A percentile compares a stretch with the other conserved stretches of the same genome.
phyloP scores from a whole-genome alignment of 2,888 invertebrate species.

The Megamerina dolium region DNA sequence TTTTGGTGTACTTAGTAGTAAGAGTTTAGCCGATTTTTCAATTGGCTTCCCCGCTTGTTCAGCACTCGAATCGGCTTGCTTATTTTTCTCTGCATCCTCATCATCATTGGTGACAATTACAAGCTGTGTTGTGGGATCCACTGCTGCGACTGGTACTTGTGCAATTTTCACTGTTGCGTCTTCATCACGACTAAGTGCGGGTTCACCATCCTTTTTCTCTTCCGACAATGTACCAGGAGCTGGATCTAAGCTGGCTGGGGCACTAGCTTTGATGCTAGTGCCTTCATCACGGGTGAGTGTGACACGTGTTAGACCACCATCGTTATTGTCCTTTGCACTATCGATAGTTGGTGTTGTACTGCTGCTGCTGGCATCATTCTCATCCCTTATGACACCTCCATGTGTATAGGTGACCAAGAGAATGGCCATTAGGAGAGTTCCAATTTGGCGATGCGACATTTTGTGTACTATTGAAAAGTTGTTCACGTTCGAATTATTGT shows the following conservation, averaged over 20 bases:
- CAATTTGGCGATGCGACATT: no score
- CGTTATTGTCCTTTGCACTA: no score
- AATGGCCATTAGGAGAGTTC: no score
- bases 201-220: neutral
- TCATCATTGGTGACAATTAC: neutral
- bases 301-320: no score
- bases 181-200: constrained; percentile 25
- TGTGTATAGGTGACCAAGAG: neutral
- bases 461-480: no score
- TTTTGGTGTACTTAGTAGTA: constrained; percentile 36
- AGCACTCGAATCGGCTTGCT: neutral
- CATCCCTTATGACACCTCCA: constrained; percentile 16
- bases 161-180: constrained; percentile 26
- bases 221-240: constrained; percentile 24
- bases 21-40: constrained; percentile 30
- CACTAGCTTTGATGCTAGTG: constrained; percentile 23
- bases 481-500: no score
- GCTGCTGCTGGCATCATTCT: no score
- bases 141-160: constrained; percentile 16
- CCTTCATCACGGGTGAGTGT: constrained; percentile 32
- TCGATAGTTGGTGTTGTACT: no score
- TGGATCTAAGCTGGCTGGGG: constrained; percentile 26
- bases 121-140: constrained; percentile 26
- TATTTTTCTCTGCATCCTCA: neutral
- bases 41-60: neutral